phyloP scores from a whole-genome alignment of 1,140 invertebrate genomes.

The Pseudobourletiella spinata region DNA sequence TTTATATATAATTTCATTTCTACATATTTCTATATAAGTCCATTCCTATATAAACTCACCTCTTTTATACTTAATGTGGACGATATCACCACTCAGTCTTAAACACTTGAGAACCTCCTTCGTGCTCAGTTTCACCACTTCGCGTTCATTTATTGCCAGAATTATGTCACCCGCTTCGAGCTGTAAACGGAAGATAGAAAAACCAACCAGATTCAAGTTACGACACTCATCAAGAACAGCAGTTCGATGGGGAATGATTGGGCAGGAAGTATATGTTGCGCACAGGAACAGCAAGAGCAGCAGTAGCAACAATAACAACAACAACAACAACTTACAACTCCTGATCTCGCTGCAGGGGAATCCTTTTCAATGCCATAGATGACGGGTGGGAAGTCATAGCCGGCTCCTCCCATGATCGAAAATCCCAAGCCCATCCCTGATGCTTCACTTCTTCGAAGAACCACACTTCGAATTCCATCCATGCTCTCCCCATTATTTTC shows the following conservation, averaged over 20 bases:
- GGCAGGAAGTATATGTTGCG: too few relatives aligned
- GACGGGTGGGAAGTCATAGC: constrained; percentile 65
- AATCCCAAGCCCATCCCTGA: constrained; percentile 61
- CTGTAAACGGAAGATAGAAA: constrained; percentile 51
- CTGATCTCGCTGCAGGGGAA: constrained; percentile 76
- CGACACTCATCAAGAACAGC: too few relatives aligned
- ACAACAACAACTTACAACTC: constrained; percentile 58
- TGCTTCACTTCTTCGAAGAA: constrained; percentile 37
- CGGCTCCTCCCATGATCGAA: constrained; percentile 74
- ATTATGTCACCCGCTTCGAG: constrained; percentile 86
- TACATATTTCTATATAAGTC: too few relatives aligned
- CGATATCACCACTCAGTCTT: constrained; percentile 73
- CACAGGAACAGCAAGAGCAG: too few relatives aligned
- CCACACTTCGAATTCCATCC: constrained; percentile 29
- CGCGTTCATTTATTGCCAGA: constrained; percentile 82
- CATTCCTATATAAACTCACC: too few relatives aligned
- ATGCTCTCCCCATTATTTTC: constrained; percentile 11
- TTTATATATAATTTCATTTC: too few relatives aligned
- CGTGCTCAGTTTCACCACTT: constrained; percentile 78
- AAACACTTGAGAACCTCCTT: constrained; percentile 90
- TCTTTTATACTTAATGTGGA: constrained; percentile 75
- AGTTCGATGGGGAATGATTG: too few relatives aligned
- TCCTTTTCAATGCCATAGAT: constrained; percentile 86
- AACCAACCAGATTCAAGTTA: too few relatives aligned
- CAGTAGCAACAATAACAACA: too few relatives aligned